Conservation (phyloP, 2,113 vertebrate genomes). For the Pituophis catenifer region DNA sequence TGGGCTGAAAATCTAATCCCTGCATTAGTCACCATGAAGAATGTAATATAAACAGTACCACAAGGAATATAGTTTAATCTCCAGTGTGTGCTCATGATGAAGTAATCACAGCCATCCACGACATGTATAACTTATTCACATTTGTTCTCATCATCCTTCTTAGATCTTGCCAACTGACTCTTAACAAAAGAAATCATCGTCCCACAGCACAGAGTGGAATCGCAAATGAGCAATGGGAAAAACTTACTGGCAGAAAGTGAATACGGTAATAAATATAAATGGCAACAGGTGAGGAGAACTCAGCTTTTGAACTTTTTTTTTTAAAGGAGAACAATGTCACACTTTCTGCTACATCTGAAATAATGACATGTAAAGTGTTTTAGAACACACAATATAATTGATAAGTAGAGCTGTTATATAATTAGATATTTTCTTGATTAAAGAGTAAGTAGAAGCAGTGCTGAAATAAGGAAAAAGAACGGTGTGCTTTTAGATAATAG, state of each 20-base stretch:
- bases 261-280: background rate
- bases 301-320: background rate
- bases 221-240: background rate
- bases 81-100: background rate
- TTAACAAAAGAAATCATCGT: background rate
- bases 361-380: background rate
- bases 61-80: background rate
- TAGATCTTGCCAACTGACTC: background rate
- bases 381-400: background rate
- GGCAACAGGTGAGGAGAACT: background rate
- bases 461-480: background rate
- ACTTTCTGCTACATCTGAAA: background rate
- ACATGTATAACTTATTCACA: background rate
- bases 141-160: background rate
- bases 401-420: background rate
- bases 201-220: background rate
- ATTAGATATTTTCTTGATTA: background rate
- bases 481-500: background rate
- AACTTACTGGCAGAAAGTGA: background rate
- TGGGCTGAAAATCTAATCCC: background rate
- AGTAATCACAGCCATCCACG: background rate
- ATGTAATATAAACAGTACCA: background rate
- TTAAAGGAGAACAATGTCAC: background rate
- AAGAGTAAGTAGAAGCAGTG: background rate
- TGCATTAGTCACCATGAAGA: background rate